These are phyloP conservation scores for Oryzias woworae DNA, from an alignment of 2,113 vertebrate genomes.

Conservation along the genomic window DNA sequence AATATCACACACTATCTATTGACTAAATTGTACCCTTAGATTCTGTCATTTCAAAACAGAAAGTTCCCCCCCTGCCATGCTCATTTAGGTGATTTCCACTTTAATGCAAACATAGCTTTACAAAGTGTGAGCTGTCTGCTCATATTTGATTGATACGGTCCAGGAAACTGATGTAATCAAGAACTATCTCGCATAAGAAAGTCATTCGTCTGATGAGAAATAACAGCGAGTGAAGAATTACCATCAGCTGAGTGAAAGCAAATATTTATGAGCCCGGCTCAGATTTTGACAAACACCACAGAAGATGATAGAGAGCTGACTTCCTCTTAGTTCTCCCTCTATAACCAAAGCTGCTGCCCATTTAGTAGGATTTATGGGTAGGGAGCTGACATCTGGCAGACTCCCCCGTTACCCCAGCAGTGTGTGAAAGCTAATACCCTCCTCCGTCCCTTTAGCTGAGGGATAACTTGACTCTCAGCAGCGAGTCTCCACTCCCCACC, in stretches of 20 bases:
- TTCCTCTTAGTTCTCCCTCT: conserved; percentile 34
- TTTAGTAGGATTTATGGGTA: conserved; percentile 74
- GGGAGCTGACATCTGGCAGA: conserved; percentile 75
- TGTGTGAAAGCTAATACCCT: conserved; percentile 77
- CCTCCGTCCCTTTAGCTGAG: conserved; percentile 67
- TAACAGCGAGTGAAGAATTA: conserved; percentile 22
- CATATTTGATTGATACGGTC: conserved; percentile 46
- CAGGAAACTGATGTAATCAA: conserved; percentile 51
- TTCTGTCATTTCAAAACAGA: too few species aligned
- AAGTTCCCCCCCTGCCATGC: too few species aligned
- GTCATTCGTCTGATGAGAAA: conserved; percentile 31
- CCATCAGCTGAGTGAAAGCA: conserved; percentile 43
- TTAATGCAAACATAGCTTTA: too few species aligned
- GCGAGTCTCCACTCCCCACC: conserved; percentile 28
- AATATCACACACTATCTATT: too few species aligned
- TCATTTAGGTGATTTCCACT: too few species aligned
- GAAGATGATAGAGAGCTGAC: conserved; percentile 58
- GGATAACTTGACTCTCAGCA: conserved; percentile 68
- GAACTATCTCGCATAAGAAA: conserved; percentile 36
- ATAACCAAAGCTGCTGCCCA: conserved; percentile 60
- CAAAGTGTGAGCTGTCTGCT: conserved; percentile 8
- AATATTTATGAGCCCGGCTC: conserved; percentile 29
- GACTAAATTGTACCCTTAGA: too few species aligned
- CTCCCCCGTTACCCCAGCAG: conserved; percentile 71
- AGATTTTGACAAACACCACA: conserved; percentile 38